phyloP scores from a whole-genome alignment of 2,113 vertebrate genomes.

The Thalassoma bifasciatum region DNA sequence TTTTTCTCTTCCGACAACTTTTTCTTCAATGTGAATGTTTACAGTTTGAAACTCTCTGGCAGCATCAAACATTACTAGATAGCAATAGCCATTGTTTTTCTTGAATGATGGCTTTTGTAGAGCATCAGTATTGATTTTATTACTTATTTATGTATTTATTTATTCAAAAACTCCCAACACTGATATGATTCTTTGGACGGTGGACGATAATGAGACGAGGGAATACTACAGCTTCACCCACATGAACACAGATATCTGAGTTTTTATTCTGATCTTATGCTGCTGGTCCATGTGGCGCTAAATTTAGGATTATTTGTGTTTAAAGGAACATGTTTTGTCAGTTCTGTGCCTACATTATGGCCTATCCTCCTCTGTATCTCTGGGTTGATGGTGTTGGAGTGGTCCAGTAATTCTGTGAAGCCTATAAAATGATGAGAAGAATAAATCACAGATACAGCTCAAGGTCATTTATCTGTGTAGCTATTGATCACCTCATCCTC shows the following conservation, averaged over 20 bases:
- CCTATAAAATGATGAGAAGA: not conserved
- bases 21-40: no score
- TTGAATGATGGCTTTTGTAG: no score
- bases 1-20: no score
- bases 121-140: not conserved
- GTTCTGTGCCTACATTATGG: not conserved
- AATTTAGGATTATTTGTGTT: not conserved
- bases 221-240: not conserved
- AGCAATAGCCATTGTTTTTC: no score
- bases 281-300: no score
- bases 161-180: no score
- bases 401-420: not conserved
- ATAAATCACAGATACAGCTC: slow-evolving; percentile 15
- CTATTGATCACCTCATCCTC: slow-evolving; percentile 36
- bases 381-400: not conserved
- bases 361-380: not conserved
- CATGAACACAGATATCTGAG: no score
- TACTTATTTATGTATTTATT: no score
- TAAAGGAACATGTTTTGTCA: not conserved
- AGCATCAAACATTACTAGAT: no score
- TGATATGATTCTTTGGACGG: not conserved
- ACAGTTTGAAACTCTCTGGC: no score
- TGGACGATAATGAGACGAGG: not conserved
- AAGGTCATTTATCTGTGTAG: slow-evolving; percentile 17
- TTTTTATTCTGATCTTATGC: no score